These are phyloP conservation scores for Anoura caudifer DNA, from an alignment of 2,113 vertebrate species.

Conservation along the genomic window DNA sequence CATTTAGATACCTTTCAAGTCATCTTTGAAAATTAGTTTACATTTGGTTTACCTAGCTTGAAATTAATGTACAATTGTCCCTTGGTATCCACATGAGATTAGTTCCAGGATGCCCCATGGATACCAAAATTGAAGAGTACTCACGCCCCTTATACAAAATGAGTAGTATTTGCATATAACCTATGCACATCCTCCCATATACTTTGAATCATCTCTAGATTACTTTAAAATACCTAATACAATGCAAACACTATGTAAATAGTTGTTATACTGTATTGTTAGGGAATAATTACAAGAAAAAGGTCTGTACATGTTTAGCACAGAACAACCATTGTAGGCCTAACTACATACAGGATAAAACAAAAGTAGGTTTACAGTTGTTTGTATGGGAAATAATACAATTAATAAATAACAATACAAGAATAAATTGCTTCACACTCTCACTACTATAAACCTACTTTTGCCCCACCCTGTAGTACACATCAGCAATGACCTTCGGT, in stretches of 20 bases:
- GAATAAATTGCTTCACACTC: not conserved
- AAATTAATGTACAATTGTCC: not conserved
- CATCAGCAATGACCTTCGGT: not conserved
- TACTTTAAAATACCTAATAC: not conserved
- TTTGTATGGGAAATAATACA: not conserved
- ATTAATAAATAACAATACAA: not conserved
- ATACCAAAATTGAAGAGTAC: not conserved
- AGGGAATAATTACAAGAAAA: not conserved
- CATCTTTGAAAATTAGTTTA: not conserved
- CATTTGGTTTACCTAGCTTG: not conserved
- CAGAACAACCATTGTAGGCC: not conserved
- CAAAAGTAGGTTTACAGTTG: not conserved
- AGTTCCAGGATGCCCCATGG: not conserved
- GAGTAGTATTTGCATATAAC: not conserved
- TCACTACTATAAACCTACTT: not conserved
- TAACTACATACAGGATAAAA: not conserved
- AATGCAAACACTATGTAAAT: not conserved
- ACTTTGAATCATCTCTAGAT: not conserved
- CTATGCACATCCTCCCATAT: not conserved
- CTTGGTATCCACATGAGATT: not conserved
- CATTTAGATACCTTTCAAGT: not conserved
- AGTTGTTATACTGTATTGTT: not conserved
- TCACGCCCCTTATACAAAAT: not conserved
- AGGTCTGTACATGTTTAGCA: not conserved
- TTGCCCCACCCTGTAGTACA: not conserved